Percentiles rank a stretch among this genome's conserved stretches.
Conservation (phyloP, 2,113 vertebrate species). For the Mugil cephalus region DNA sequence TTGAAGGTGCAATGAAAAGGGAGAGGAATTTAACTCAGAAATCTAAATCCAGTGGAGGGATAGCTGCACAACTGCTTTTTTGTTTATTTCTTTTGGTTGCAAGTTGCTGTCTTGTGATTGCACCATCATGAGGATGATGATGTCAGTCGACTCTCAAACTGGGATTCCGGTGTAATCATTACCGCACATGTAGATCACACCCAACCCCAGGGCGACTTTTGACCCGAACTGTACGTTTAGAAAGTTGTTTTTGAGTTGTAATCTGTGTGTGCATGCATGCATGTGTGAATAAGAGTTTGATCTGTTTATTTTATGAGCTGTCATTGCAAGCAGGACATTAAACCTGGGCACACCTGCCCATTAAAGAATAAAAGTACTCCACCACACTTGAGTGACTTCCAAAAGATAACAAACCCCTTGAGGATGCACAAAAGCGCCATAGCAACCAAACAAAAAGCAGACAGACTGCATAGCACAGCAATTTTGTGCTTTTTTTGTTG, state of each 20-base stretch:
- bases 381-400: slow-evolving; percentile 20
- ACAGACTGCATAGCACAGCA: neutral
- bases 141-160: neutral
- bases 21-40: no score
- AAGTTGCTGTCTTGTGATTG: slow-evolving; percentile 6
- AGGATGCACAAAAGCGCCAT: slow-evolving; percentile 28
- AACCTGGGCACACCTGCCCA: slow-evolving; percentile 16
- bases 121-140: slow-evolving; percentile 11
- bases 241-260: neutral
- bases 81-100: neutral
- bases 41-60: neutral
- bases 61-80: neutral
- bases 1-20: neutral
- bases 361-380: no score
- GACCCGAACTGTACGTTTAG: neutral
- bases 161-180: slow-evolving; percentile 5
- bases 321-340: neutral
- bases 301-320: neutral
- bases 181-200: slow-evolving; percentile 18
- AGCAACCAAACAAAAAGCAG: slow-evolving; percentile 54
- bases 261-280: slow-evolving; percentile 3
- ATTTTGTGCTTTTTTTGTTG: neutral
- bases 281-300: neutral
- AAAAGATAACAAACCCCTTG: slow-evolving; percentile 10
- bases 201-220: slow-evolving; percentile 8